Evolutionary conservation across 2,797 vertebrate species (phyloP).

Genomic region (Buphagus erythrorhynchus): DNA sequence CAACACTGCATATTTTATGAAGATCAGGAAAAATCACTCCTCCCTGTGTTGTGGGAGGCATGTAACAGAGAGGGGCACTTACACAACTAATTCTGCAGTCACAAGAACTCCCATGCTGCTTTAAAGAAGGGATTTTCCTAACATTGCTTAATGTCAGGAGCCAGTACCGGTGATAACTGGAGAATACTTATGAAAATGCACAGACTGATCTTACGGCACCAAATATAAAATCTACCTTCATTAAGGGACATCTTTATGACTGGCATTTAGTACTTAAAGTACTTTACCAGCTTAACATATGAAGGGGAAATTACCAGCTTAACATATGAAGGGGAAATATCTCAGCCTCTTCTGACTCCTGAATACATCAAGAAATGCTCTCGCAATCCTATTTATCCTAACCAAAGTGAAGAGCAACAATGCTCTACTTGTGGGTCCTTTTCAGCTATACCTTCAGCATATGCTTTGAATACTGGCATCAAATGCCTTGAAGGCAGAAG

Average conservation of each 20-base stretch:
- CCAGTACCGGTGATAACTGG: neutral
- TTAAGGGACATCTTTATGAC: neutral
- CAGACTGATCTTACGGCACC: neutral
- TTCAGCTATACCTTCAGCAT: neutral
- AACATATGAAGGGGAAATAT: neutral
- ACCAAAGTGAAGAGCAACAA: neutral
- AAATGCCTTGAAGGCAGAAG: neutral
- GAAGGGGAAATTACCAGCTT: neutral
- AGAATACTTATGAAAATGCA: neutral
- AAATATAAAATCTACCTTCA: neutral
- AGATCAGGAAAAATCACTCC: neutral
- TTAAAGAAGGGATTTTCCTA: neutral
- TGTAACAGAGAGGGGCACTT: neutral
- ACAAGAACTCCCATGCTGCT: neutral
- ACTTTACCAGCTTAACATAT: neutral
- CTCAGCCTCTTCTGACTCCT: neutral
- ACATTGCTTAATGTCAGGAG: neutral
- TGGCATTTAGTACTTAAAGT: neutral
- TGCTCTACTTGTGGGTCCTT: neutral
- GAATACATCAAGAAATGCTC: neutral
- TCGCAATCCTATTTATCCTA: neutral
- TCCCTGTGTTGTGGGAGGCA: neutral
- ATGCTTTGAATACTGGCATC: neutral
- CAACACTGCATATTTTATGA: neutral
- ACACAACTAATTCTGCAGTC: neutral